A percentile compares a stretch with the other conserved stretches of the same genome.
Evolutionary conservation across 2,113 vertebrate species (phyloP).

Genomic region (Carassius gibelio): DNA sequence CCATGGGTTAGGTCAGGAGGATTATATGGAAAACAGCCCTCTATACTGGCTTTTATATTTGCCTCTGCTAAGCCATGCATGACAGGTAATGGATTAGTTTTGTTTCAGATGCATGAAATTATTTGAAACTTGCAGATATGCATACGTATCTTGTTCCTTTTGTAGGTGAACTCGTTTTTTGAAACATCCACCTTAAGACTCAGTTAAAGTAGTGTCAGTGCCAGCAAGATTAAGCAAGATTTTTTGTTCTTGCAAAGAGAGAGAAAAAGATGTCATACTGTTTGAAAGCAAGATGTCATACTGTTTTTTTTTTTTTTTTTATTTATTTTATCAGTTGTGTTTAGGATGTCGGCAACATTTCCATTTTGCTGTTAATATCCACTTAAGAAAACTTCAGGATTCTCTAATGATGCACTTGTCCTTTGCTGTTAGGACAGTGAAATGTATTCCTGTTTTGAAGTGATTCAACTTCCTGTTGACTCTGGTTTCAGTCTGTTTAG

Average conservation of each 20-base stretch:
- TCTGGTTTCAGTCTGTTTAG: not conserved
- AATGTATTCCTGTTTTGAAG: not conserved
- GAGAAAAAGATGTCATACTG: too few relatives aligned
- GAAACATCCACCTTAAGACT: not conserved
- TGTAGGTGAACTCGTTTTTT: slow-evolving; percentile 22
- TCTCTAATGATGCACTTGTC: not conserved
- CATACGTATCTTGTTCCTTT: slow-evolving; percentile 40
- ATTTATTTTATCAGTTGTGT: too few relatives aligned
- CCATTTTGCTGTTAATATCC: too few relatives aligned
- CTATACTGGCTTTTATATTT: slow-evolving; percentile 54
- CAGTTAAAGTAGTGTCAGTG: not conserved
- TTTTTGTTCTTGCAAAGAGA: not conserved
- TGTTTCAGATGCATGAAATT: slow-evolving; percentile 76
- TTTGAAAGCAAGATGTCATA: not conserved
- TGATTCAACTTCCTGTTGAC: not conserved
- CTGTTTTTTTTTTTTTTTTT: too few relatives aligned
- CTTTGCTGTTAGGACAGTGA: not conserved
- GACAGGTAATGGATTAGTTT: slow-evolving; percentile 75
- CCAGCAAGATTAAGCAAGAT: not conserved
- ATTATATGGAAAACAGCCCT: slow-evolving; percentile 35
- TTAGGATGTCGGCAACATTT: too few relatives aligned
- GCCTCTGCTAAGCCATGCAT: slow-evolving; percentile 69
- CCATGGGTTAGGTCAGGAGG: not conserved
- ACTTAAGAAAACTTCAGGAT: not conserved
- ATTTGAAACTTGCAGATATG: slow-evolving; percentile 68